phyloP scores from a whole-genome alignment of 2,888 invertebrate species.

The Metopia argyrocephala region DNA sequence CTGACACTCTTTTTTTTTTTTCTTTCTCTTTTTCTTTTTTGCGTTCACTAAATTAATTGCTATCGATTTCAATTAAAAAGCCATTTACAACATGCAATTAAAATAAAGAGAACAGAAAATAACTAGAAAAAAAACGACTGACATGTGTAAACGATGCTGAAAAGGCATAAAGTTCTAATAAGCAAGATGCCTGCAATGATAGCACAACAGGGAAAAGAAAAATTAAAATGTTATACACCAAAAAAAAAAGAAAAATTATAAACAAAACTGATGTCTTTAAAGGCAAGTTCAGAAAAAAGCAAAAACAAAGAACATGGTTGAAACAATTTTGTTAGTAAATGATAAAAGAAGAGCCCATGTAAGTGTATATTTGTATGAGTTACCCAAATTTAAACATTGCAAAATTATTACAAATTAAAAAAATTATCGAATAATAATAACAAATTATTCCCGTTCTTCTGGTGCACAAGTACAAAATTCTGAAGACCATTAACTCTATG shows the following conservation, averaged over 20 bases:
- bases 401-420: too few species aligned
- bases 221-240: not conserved
- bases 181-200: not conserved
- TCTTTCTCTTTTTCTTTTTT: too few species aligned
- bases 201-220: not conserved
- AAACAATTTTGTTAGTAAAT: too few species aligned
- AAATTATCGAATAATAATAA: too few species aligned
- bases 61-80: constrained; percentile 22
- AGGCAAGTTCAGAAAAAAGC: not conserved
- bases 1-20: too few species aligned
- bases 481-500: too few species aligned
- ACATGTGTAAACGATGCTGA: not conserved
- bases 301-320: not conserved
- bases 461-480: too few species aligned
- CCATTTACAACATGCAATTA: constrained; percentile 20
- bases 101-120: not conserved
- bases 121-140: not conserved
- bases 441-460: too few species aligned
- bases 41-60: constrained; percentile 15
- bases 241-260: not conserved
- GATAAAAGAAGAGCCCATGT: too few species aligned
- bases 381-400: too few species aligned
- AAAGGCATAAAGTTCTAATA: not conserved
- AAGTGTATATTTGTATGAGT: too few species aligned
- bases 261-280: too few species aligned